phyloP scores from a whole-genome alignment of 1,140 invertebrate species.

The Stegodyphus dumicola region DNA sequence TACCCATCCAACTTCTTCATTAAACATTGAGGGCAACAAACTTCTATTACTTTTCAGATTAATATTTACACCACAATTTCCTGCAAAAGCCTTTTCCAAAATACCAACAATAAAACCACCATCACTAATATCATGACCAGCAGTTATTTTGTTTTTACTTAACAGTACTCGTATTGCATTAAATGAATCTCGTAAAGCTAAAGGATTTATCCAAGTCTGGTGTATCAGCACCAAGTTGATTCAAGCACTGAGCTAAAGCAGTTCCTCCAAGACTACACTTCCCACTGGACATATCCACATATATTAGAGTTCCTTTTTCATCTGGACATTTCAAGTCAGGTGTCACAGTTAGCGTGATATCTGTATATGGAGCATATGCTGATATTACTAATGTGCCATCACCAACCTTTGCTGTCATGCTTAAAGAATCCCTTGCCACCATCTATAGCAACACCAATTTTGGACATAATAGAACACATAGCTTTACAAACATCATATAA shows the following conservation, averaged over 20 bases:
- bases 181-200: slow-evolving; percentile 80
- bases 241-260: slow-evolving; percentile 89
- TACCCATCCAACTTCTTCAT: slow-evolving; percentile 92
- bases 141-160: slow-evolving; percentile 77
- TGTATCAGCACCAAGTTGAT: slow-evolving; percentile 79
- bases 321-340: slow-evolving; percentile 86
- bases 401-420: slow-evolving; percentile 91
- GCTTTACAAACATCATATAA: slow-evolving; percentile 88
- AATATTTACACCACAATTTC: slow-evolving; percentile 82
- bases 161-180: slow-evolving; percentile 85
- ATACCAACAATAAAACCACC: slow-evolving; percentile 91
- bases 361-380: slow-evolving; percentile 92
- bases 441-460: slow-evolving; percentile 91
- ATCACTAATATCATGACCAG: slow-evolving; percentile 98
- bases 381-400: slow-evolving; percentile 88
- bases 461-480: slow-evolving; percentile 87
- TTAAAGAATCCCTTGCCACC: slow-evolving; percentile 98
- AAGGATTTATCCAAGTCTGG: slow-evolving; percentile 84
- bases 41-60: slow-evolving; percentile 67
- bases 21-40: slow-evolving; percentile 76
- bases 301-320: slow-evolving; percentile 72
- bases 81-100: slow-evolving; percentile 95
- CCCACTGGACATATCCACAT: slow-evolving; percentile 77
- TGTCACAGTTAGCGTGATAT: slow-evolving; percentile 82
- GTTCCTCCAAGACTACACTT: slow-evolving; percentile 86